A percentile compares a stretch with the other conserved stretches of the same genome.
Evolutionary conservation across 2,113 vertebrate genomes (phyloP).

Genomic region (Cyprinodon tularosa): DNA sequence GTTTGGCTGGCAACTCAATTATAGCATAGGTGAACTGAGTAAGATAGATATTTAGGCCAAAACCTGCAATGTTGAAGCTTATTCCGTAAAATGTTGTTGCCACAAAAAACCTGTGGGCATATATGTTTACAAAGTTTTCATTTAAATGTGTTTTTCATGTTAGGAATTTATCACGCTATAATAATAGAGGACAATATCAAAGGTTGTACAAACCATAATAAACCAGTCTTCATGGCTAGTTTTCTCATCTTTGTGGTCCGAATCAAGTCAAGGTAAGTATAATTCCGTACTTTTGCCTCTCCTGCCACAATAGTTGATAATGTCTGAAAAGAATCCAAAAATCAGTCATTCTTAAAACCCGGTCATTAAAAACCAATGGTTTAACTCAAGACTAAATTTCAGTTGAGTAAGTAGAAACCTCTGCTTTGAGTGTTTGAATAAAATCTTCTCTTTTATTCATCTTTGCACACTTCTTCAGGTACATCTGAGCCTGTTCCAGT

Average conservation of each 20-base stretch:
- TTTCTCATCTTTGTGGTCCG: constrained; percentile 79
- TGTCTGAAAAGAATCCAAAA: constrained; percentile 57
- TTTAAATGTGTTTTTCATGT: not conserved
- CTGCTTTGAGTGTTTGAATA: constrained; percentile 66
- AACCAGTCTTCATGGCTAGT: constrained; percentile 71
- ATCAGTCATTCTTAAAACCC: not conserved
- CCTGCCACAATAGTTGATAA: constrained; percentile 60
- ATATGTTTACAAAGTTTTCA: constrained; percentile 2
- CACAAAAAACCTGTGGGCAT: constrained; percentile 68
- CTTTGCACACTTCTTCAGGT: constrained; percentile 83
- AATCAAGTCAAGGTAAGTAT: constrained; percentile 78
- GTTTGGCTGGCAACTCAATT: constrained; percentile 78
- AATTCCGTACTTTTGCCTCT: constrained; percentile 52
- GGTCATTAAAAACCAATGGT: not conserved
- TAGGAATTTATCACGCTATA: too few relatives aligned
- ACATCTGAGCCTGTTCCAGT: constrained; percentile 80
- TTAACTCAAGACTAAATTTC: not conserved
- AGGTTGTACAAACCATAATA: constrained; percentile 68
- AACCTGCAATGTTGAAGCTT: constrained; percentile 77
- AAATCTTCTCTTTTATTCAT: constrained; percentile 76
- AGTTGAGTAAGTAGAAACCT: constrained; percentile 69
- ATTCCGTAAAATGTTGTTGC: constrained; percentile 76
- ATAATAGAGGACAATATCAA: not conserved
- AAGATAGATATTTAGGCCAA: constrained; percentile 77
- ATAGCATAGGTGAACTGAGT: constrained; percentile 74